Evolutionary conservation across 2,113 vertebrate genomes (phyloP).

Genomic region (Hemiprocne comata): DNA sequence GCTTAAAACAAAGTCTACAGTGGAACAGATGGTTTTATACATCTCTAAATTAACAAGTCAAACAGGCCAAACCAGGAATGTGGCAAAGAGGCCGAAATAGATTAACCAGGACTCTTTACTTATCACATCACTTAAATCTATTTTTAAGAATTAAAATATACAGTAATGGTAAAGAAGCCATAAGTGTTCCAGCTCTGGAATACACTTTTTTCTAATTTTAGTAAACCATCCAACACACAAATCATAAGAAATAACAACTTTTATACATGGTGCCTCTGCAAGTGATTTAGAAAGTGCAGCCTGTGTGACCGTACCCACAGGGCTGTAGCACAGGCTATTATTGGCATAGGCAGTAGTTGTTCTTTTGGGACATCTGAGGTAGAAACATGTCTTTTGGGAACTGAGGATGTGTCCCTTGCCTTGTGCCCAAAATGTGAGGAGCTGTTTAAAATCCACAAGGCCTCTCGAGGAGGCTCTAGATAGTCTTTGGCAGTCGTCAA

Average conservation of each 20-base stretch:
- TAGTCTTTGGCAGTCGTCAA: neutral
- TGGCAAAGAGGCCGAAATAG: constrained; percentile 51
- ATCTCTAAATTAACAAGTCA: constrained; percentile 62
- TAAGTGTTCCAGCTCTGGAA: constrained; percentile 44
- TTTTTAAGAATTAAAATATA: constrained; percentile 65
- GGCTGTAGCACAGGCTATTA: neutral
- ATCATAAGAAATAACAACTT: constrained; percentile 48
- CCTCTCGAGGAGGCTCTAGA: neutral
- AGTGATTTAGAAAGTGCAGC: constrained; percentile 46
- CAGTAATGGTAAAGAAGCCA: constrained; percentile 48
- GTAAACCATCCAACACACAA: constrained; percentile 39
- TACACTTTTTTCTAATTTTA: constrained; percentile 56
- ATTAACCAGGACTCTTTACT: constrained; percentile 55
- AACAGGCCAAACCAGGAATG: constrained; percentile 43
- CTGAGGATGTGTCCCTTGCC: neutral
- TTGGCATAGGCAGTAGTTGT: neutral
- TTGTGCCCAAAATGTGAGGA: neutral
- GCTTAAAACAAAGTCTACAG: constrained; percentile 62
- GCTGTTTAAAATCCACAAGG: neutral
- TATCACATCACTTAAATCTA: constrained; percentile 62
- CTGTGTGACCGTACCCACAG: constrained; percentile 11
- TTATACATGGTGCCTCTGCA: constrained; percentile 18
- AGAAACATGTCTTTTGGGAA: neutral
- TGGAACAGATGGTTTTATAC: constrained; percentile 65
- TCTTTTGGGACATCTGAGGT: neutral